Conservation (phyloP, 2,888 invertebrate genomes). For the Morpho helenor region DNA sequence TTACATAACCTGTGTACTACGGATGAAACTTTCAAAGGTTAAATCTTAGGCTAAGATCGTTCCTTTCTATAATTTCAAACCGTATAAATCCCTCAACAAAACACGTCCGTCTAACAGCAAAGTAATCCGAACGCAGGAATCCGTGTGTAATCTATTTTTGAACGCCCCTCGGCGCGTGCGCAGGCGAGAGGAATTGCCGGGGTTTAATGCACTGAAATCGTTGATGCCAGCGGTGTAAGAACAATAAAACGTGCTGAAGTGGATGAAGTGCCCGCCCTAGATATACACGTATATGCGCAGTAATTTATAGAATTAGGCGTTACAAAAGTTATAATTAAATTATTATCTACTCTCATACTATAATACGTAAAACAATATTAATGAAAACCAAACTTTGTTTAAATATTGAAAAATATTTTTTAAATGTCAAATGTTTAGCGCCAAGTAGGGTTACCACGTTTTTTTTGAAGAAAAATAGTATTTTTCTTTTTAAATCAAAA, state of each 20-base stretch:
- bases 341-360: too few species aligned
- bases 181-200: constrained; percentile 33
- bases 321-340: too few species aligned
- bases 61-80: constrained; percentile 15
- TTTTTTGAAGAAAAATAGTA: too few species aligned
- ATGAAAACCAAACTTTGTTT: too few species aligned
- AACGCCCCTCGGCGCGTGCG: constrained; percentile 61
- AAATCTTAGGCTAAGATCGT: too few species aligned
- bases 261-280: constrained; percentile 14
- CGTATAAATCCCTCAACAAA: constrained; percentile 26
- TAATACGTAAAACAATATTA: too few species aligned
- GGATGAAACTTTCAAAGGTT: too few species aligned
- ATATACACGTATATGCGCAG: neutral
- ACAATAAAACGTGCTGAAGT: constrained; percentile 25
- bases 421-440: too few species aligned
- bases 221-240: constrained; percentile 23
- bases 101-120: constrained; percentile 25
- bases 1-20: too few species aligned
- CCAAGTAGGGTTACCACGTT: too few species aligned
- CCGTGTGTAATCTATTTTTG: constrained; percentile 60
- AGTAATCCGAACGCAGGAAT: constrained; percentile 45
- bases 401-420: too few species aligned
- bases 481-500: too few species aligned
- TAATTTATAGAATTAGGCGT: neutral
- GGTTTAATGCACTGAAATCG: constrained; percentile 58